Conservation (phyloP, 1,140 invertebrate species). For the Dryas iulia region DNA sequence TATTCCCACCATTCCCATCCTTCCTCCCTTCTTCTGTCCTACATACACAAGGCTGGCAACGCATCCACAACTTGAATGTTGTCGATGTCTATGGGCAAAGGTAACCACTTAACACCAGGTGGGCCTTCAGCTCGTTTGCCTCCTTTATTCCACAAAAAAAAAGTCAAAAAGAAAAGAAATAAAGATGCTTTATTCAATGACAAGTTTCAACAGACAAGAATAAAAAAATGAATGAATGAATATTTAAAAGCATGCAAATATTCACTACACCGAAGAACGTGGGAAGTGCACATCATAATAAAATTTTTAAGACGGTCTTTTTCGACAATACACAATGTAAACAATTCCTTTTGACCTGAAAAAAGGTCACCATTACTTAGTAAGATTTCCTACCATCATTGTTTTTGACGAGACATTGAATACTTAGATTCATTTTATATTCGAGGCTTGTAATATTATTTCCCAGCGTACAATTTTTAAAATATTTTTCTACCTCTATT, state of each 20-base stretch:
- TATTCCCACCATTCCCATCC: too few species aligned
- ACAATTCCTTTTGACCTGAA: slow-evolving; percentile 9
- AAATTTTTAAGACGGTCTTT: slow-evolving; percentile 2
- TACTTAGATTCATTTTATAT: neutral
- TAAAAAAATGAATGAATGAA: neutral
- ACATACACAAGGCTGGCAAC: too few species aligned
- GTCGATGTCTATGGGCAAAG: too few species aligned
- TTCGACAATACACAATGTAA: slow-evolving; percentile 10
- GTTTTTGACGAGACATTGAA: slow-evolving; percentile 15
- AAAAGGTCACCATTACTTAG: slow-evolving; percentile 16
- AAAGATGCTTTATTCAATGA: neutral
- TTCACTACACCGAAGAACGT: neutral
- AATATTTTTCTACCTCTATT: neutral
- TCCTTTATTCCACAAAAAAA: too few species aligned
- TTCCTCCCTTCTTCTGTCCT: too few species aligned
- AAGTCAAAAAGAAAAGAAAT: too few species aligned
- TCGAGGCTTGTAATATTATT: neutral
- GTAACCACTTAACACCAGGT: too few species aligned
- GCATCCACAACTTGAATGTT: too few species aligned
- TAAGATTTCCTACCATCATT: slow-evolving; percentile 8
- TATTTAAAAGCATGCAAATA: slow-evolving; percentile 3
- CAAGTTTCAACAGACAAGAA: neutral
- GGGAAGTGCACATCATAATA: slow-evolving; percentile 3
- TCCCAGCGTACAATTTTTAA: neutral
- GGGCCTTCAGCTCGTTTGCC: too few species aligned